A percentile compares a stretch with the other conserved stretches of the same genome.
Conservation (phyloP, 2,888 invertebrate genomes). For the Drosophila paramelanica region DNA sequence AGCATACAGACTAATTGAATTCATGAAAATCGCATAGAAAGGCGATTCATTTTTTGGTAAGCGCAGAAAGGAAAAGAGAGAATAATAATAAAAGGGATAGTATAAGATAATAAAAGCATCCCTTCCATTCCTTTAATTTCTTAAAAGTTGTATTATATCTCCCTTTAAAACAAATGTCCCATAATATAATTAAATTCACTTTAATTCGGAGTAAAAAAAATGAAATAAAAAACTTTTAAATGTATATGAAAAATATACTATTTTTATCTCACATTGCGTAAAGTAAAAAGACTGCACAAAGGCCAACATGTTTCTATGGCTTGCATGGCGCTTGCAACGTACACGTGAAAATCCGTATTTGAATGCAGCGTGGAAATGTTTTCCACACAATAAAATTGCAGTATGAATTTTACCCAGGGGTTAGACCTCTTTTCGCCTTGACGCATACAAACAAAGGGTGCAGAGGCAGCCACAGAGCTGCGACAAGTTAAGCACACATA, state of each 20-base stretch:
- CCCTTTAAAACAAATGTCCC: too few species aligned
- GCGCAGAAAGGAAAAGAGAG: too few species aligned
- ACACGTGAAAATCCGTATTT: constrained; percentile 24
- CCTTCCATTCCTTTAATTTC: too few species aligned
- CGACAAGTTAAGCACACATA: constrained; percentile 24
- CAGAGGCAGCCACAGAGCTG: constrained; percentile 40
- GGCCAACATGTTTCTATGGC: constrained; percentile 43
- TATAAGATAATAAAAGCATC: too few species aligned
- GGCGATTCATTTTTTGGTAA: too few species aligned
- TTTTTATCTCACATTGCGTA: neutral
- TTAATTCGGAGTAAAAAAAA: neutral
- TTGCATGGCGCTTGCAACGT: neutral
- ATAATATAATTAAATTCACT: neutral
- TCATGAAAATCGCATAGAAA: too few species aligned
- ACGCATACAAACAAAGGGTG: constrained; percentile 60
- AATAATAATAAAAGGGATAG: too few species aligned
- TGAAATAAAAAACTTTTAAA: neutral
- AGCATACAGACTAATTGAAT: too few species aligned
- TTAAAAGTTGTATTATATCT: too few species aligned
- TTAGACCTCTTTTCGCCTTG: constrained; percentile 48
- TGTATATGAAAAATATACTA: neutral
- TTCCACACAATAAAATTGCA: constrained; percentile 66
- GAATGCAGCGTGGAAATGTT: constrained; percentile 60
- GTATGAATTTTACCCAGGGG: constrained; percentile 30
- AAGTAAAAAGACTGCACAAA: constrained; percentile 22